Percentiles rank a stretch among this genome's conserved stretches.
Conservation (phyloP, 2,888 invertebrate species). For the Lamellibrachia columna region DNA sequence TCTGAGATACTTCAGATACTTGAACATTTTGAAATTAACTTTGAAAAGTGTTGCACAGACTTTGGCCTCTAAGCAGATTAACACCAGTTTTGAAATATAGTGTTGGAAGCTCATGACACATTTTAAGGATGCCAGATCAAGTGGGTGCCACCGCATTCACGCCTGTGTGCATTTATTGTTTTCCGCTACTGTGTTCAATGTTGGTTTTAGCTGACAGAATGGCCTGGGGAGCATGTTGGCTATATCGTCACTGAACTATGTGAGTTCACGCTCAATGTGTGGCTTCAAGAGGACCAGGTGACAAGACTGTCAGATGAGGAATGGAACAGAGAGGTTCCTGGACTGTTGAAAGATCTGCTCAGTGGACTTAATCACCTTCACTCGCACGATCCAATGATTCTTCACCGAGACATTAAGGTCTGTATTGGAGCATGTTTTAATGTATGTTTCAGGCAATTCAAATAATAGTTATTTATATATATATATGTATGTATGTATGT, state of each 20-base stretch:
- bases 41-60: no score
- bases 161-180: no score
- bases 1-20: no score
- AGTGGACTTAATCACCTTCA: not conserved
- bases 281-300: not conserved
- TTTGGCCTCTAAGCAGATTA: no score
- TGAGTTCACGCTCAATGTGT: not conserved
- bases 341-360: not conserved
- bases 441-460: not conserved
- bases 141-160: no score
- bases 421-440: not conserved
- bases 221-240: not conserved
- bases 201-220: slow-evolving; percentile 2
- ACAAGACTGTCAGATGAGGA: not conserved
- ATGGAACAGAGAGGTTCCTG: not conserved
- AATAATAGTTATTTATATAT: no score
- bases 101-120: no score
- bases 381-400: not conserved
- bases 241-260: not conserved
- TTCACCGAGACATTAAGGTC: not conserved
- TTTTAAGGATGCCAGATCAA: no score
- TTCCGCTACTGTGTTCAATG: not conserved
- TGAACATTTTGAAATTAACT: no score
- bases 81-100: no score
- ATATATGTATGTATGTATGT: no score